Base-by-base conservation (phyloP, 2,797 vertebrate species). In the Sebastes paucispinis region DNA sequence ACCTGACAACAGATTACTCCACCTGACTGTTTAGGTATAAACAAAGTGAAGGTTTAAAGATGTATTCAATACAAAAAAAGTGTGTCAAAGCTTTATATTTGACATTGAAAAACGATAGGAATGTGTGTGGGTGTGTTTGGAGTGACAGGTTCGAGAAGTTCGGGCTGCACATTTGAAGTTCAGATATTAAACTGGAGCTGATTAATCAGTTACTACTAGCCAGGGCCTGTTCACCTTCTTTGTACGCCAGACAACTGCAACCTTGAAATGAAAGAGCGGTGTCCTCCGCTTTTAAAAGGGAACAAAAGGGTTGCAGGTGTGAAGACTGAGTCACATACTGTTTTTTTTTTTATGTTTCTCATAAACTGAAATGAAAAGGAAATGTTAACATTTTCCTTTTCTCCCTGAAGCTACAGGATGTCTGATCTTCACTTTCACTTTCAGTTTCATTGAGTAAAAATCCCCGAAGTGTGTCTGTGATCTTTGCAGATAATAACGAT, bases 181-280 rank as follows among this genome's bases (percentile, higher is more conserved):
- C 29, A 50, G 81, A 67, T 82, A 80, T 79, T 77, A 80, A 86
- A 74, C 39, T 52, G 58, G 67, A 84, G 73, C 43, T 57, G 73
- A 88, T 93, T 93, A 89, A 90, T 93, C 70, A 91, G 83, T 93
- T 63, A 92, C 90, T 57, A 90, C 90, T 58, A 90, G 24, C 78
- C 24, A 2, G 8, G 34, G 9, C 81, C 65, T 72, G 69, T 73
- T 74, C 25, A 66, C 52, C 72, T 25, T 70, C 59, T 62, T 66
- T 32, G 52, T n/a, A 12, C 62, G 59, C 20, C 62, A 80, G 29
- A 75, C n/a, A 7, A 1, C 75, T 70, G 32, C 32, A 88, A 82
- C 85, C 76, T 81, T 89, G 74, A 86, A 62, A 77, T 47, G 9
- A 24, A 10, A 1, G 22, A 68, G 27, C 29, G 36, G 50, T 62